phyloP scores from a whole-genome alignment of 2,888 invertebrate species.

The Eledona agricola region DNA sequence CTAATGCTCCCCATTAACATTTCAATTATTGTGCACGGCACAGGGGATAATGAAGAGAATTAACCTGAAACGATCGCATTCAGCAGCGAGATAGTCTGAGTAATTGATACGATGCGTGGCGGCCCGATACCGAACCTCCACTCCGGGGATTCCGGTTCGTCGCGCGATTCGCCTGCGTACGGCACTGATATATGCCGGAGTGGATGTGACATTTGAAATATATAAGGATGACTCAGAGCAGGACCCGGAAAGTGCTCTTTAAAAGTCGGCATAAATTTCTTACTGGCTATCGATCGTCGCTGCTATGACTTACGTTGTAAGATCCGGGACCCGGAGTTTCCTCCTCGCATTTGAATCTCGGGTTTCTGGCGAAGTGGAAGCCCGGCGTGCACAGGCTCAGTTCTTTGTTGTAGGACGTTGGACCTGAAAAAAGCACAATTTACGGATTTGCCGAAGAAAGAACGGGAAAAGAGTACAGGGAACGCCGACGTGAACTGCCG shows the following conservation, averaged over 20 bases:
- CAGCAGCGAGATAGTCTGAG: conserved; percentile 33
- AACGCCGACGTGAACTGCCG: conserved; percentile 33
- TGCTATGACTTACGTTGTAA: conserved; percentile 45
- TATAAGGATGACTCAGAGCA: conserved; percentile 53
- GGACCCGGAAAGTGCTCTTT: conserved; percentile 18
- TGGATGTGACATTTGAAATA: conserved; percentile 55
- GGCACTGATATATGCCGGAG: conserved; percentile 52
- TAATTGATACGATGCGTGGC: conserved; percentile 38
- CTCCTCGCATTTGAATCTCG: conserved; percentile 35
- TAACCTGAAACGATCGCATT: conserved; percentile 41
- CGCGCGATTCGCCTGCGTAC: conserved; percentile 41
- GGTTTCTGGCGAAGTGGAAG: conserved; percentile 14
- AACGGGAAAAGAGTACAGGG: conserved; percentile 39
- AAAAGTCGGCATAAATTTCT: conserved; percentile 33
- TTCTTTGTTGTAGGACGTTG: conserved; percentile 38
- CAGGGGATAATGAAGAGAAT: conserved; percentile 41
- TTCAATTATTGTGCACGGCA: conserved; percentile 39
- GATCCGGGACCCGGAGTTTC: conserved; percentile 48
- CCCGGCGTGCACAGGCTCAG: conserved; percentile 24
- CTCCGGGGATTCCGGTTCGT: conserved; percentile 37
- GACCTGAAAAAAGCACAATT: conserved; percentile 37
- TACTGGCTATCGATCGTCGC: conserved; percentile 20
- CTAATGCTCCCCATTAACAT: conserved; percentile 39
- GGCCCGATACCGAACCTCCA: conserved; percentile 6
- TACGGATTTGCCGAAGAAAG: background rate